Conservation (phyloP, 1,140 invertebrate genomes). For the Periplaneta americana region DNA sequence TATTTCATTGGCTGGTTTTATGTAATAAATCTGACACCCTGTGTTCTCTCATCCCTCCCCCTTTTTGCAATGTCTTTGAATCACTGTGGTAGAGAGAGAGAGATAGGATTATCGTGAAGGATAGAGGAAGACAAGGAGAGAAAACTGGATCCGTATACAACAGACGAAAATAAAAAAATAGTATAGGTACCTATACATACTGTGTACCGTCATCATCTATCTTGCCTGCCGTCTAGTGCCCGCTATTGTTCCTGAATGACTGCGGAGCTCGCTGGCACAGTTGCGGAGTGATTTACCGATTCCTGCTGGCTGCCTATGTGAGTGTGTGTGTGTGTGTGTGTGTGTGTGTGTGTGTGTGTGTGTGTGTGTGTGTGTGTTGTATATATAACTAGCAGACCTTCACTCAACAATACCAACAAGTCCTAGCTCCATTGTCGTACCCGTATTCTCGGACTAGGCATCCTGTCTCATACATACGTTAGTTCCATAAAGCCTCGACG, state of each 20-base stretch:
- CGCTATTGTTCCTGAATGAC: conserved; percentile 12
- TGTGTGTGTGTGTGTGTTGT: neutral
- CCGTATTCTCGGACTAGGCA: neutral
- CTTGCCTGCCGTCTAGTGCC: neutral
- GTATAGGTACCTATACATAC: conserved; percentile 4
- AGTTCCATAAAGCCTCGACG: neutral
- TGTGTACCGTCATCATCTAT: conserved; percentile 8
- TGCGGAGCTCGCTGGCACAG: neutral
- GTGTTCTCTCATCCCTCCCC: neutral
- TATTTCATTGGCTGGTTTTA: conserved; percentile 20
- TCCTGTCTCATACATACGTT: neutral
- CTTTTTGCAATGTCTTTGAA: conserved; percentile 14
- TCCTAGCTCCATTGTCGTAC: neutral
- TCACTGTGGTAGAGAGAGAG: neutral
- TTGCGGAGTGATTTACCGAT: conserved; percentile 14
- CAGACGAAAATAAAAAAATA: conserved; percentile 6
- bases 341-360: neutral
- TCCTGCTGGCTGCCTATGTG: neutral
- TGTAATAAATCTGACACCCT: conserved; percentile 18
- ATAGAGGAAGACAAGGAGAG: neutral
- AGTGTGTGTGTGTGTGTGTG: neutral
- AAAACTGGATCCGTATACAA: neutral
- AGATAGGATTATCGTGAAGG: neutral
- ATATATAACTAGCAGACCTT: neutral
- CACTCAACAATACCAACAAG: too few relatives aligned